Evolutionary conservation across 2,113 vertebrate species (phyloP).

Genomic region (Odocoileus virginianus): DNA sequence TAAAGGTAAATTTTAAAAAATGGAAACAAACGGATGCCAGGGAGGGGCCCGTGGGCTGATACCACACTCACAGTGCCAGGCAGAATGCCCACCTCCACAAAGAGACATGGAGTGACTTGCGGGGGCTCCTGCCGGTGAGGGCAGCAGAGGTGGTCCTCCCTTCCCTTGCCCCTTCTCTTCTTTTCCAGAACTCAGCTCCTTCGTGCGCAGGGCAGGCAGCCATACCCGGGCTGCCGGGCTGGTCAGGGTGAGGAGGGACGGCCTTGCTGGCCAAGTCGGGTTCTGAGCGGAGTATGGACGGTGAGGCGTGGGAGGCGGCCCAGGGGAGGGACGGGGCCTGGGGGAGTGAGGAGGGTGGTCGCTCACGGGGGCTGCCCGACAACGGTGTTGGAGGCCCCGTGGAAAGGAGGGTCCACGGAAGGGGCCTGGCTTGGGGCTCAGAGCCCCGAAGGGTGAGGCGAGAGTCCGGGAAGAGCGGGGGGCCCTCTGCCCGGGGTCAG

Average conservation of each 20-base stretch:
- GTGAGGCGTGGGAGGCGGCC: neutral
- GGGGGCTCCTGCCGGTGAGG: neutral
- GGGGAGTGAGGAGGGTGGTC: neutral
- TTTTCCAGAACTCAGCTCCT: neutral
- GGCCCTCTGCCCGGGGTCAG: neutral
- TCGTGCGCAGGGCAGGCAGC: no score
- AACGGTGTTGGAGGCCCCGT: neutral
- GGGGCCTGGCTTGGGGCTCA: neutral
- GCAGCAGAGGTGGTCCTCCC: neutral
- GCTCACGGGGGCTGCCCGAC: neutral
- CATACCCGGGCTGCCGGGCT: no score
- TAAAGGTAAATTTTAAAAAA: neutral
- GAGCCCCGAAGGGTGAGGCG: neutral
- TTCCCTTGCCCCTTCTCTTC: neutral
- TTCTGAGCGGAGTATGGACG: neutral
- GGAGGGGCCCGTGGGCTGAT: accelerated
- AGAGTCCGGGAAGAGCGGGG: neutral
- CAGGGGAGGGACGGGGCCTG: neutral
- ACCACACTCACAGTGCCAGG: accelerated
- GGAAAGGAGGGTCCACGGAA: neutral
- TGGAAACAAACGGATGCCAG: neutral
- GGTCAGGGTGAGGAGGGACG: neutral
- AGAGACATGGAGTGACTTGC: neutral
- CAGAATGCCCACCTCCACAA: accelerated
- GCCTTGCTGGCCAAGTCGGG: neutral